These are phyloP conservation scores for Schizopygopsis pylzovi DNA, from an alignment of 2,797 vertebrate species.

Conservation along the genomic window DNA sequence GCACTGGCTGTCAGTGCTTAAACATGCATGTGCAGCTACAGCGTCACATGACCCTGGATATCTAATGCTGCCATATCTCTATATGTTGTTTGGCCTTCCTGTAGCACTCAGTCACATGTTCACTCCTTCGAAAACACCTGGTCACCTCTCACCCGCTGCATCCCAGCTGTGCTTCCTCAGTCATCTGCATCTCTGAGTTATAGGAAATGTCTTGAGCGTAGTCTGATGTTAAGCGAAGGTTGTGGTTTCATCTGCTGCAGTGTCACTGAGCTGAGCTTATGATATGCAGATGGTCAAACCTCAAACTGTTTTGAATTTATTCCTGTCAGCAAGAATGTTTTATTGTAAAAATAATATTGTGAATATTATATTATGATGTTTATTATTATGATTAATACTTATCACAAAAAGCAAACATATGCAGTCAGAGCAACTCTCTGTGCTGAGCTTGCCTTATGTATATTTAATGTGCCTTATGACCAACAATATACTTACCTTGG, in stretches of 20 bases:
- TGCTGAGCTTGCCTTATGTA: slow-evolving; percentile 45
- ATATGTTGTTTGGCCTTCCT: not conserved
- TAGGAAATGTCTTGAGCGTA: not conserved
- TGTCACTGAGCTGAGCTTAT: slow-evolving; percentile 32
- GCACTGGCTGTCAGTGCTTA: not conserved
- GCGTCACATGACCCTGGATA: not conserved
- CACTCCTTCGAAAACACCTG: slow-evolving; percentile 13
- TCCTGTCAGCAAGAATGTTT: slow-evolving; percentile 33
- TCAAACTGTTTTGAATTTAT: slow-evolving; percentile 19
- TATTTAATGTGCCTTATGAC: slow-evolving; percentile 44
- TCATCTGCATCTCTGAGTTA: not conserved
- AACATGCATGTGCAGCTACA: not conserved
- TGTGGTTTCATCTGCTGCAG: slow-evolving; percentile 5
- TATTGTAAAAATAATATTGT: slow-evolving; percentile 40
- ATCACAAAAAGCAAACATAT: slow-evolving; percentile 3
- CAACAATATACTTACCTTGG: slow-evolving; percentile 30
- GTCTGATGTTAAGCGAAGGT: slow-evolving; percentile 32
- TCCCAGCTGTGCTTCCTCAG: not conserved
- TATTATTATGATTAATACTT: slow-evolving; percentile 11
- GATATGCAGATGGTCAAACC: not conserved
- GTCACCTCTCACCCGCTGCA: not conserved
- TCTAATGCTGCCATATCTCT: not conserved
- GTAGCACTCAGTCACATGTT: slow-evolving; percentile 7
- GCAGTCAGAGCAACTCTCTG: not conserved
- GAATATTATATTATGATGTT: slow-evolving; percentile 32